Evolutionary conservation across 1,140 invertebrate species (phyloP).

Genomic region (Hermetia illucens): DNA sequence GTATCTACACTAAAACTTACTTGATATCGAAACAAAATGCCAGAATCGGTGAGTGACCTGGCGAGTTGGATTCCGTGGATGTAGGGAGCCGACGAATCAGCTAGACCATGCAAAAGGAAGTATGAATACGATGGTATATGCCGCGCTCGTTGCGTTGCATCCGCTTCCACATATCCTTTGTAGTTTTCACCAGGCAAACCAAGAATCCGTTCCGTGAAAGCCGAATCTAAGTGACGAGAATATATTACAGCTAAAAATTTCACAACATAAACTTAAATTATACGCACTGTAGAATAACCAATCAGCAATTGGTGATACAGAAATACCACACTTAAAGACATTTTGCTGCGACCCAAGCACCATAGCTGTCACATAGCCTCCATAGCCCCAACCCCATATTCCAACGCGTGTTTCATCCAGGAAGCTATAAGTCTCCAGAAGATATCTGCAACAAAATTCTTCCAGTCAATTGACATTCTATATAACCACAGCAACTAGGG

Average conservation of each 20-base stretch:
- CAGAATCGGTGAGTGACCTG: constrained; percentile 68
- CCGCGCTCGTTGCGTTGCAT: constrained; percentile 71
- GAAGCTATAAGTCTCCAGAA: constrained; percentile 67
- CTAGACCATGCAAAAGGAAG: constrained; percentile 76
- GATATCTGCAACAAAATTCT: constrained; percentile 41
- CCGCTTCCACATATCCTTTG: constrained; percentile 83
- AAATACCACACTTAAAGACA: constrained; percentile 81
- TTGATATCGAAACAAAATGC: constrained; percentile 82
- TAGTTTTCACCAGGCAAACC: constrained; percentile 78
- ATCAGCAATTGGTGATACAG: constrained; percentile 85
- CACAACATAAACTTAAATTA: neutral
- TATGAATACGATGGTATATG: constrained; percentile 74
- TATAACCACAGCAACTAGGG: neutral
- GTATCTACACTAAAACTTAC: constrained; percentile 33
- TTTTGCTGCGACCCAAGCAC: constrained; percentile 71
- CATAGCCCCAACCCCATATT: constrained; percentile 96
- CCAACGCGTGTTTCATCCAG: constrained; percentile 75
- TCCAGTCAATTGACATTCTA: neutral
- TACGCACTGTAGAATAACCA: constrained; percentile 89
- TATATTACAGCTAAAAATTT: neutral
- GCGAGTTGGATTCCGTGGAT: constrained; percentile 80
- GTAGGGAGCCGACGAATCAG: constrained; percentile 80
- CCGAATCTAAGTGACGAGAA: constrained; percentile 53
- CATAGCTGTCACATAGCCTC: constrained; percentile 83
- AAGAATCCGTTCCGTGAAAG: constrained; percentile 85